Percentiles rank a stretch among this genome's conserved stretches.
Conservation (phyloP, 2,888 invertebrate genomes). For the Drosophila barbarae region DNA sequence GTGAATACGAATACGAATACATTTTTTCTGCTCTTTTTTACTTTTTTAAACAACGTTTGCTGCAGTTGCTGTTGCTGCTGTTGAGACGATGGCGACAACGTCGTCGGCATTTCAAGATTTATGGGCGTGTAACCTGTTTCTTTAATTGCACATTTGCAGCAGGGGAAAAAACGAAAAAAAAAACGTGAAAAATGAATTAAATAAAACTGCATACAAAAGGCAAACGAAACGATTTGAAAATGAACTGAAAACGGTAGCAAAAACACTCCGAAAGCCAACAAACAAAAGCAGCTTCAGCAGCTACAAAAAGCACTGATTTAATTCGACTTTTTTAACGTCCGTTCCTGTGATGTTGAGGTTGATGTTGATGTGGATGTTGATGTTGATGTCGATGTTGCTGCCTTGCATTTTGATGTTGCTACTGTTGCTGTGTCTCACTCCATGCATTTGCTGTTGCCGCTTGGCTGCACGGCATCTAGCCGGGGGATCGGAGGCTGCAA, state of each 20-base stretch:
- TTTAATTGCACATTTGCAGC: conserved; percentile 79
- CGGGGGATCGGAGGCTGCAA: conserved; percentile 28
- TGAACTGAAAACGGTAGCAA: conserved; percentile 70
- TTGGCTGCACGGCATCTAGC: conserved; percentile 62
- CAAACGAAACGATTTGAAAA: conserved; percentile 67
- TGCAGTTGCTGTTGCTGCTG: conserved; percentile 45
- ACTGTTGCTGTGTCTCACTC: background rate
- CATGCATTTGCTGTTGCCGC: conserved; percentile 31
- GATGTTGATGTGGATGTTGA: conserved; percentile 4
- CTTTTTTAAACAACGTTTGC: conserved; percentile 21
- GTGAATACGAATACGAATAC: conserved; percentile 72
- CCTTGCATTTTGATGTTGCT: conserved; percentile 12
- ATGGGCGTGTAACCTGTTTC: conserved; percentile 78
- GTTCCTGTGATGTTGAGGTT: conserved; percentile 25
- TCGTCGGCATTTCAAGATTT: conserved; percentile 75
- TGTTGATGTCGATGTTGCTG: conserved; percentile 9
- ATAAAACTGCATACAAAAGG: conserved; percentile 67
- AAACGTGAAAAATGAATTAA: conserved; percentile 74
- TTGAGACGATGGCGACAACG: conserved; percentile 45
- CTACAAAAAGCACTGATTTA: conserved; percentile 44
- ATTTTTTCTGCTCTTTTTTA: conserved; percentile 18
- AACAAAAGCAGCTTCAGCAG: conserved; percentile 21
- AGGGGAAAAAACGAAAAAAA: conserved; percentile 43
- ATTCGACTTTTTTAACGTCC: conserved; percentile 24
- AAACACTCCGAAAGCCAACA: conserved; percentile 45